Base-by-base conservation (phyloP, 2,888 invertebrate species). In the Platycheirus rosarum region DNA sequence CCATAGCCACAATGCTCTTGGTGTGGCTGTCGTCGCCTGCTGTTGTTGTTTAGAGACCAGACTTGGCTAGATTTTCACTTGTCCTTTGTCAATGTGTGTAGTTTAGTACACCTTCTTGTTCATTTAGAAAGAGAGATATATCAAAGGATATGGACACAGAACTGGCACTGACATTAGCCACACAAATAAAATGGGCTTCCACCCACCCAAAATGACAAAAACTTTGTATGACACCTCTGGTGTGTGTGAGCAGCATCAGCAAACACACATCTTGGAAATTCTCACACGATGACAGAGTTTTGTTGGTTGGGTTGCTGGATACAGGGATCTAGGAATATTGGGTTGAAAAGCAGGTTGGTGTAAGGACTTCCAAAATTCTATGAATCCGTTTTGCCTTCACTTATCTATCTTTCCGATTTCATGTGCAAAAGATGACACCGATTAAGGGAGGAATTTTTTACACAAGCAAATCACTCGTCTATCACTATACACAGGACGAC, bases 151-250 rank as follows among this genome's bases (percentile, higher is more conserved):
- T 62, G 42, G 37, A 32, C 13, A 32, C 13, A 35, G 57, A n/a
- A 60, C 42, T 16, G 26, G 16, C 57, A 26, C 2, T 42, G 42
- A 42, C 60, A 60, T 40, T 26, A 23, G 35, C 35, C 29, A 62
- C 37, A 63, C 35, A 35, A 37, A 48, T 53, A 44, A 60, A 62
- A 69, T 65, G 60, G 60, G 40, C 70, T 60, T 49, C 48, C 60
- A 70, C 60, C 60, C 57, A 40, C 49, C 48, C 8, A 42, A 53
- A 63, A 53, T 63, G 32, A 68, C 14, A 68, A 60, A 60, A 68
- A 53, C 85, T 85, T 85, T 84, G 85, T 85, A 85, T 86, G 86
- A 85, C 86, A 86, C 86, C 85, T 85, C 70, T 84, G 82, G 85
- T 86, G 86, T 86, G 65, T 71, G 79, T 71, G 79, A 80, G 77